Evolutionary conservation across 2,888 invertebrate species (phyloP).

Genomic region (Stenotaenia linearis): DNA sequence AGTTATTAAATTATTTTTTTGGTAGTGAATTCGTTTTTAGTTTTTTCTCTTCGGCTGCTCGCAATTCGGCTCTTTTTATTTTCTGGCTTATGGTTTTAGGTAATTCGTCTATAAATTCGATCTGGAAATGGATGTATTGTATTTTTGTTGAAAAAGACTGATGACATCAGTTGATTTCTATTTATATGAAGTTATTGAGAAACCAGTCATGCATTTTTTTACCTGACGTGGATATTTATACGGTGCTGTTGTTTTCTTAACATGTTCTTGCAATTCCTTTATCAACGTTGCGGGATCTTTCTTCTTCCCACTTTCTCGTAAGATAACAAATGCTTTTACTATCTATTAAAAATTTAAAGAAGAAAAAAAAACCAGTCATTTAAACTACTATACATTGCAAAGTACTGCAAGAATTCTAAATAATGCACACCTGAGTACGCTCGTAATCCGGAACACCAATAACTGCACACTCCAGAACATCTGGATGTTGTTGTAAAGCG

Average conservation of each 20-base stretch:
- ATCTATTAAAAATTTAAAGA: too few relatives aligned
- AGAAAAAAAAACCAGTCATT: too few relatives aligned
- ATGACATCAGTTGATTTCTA: too few relatives aligned
- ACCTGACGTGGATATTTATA: constrained; percentile 53
- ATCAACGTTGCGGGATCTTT: constrained; percentile 41
- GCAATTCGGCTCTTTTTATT: constrained; percentile 48
- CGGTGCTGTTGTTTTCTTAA: constrained; percentile 49
- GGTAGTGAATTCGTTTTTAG: not conserved
- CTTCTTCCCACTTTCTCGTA: constrained; percentile 43
- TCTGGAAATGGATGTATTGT: too few relatives aligned
- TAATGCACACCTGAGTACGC: constrained; percentile 44
- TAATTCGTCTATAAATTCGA: constrained; percentile 49
- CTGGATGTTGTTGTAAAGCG: constrained; percentile 49
- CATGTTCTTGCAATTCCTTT: constrained; percentile 48
- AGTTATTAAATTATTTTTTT: constrained; percentile 26
- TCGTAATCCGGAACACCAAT: constrained; percentile 48
- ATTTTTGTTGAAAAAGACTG: too few relatives aligned
- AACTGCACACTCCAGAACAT: constrained; percentile 51
- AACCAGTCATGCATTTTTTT: too few relatives aligned
- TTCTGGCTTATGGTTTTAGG: constrained; percentile 52
- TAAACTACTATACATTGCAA: too few relatives aligned
- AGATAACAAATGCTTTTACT: constrained; percentile 50
- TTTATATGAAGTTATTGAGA: too few relatives aligned
- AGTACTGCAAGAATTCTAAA: too few relatives aligned
- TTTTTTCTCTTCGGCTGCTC: constrained; percentile 36